phyloP scores from a whole-genome alignment of 1,140 invertebrate genomes.

The Drosophila pachea region DNA sequence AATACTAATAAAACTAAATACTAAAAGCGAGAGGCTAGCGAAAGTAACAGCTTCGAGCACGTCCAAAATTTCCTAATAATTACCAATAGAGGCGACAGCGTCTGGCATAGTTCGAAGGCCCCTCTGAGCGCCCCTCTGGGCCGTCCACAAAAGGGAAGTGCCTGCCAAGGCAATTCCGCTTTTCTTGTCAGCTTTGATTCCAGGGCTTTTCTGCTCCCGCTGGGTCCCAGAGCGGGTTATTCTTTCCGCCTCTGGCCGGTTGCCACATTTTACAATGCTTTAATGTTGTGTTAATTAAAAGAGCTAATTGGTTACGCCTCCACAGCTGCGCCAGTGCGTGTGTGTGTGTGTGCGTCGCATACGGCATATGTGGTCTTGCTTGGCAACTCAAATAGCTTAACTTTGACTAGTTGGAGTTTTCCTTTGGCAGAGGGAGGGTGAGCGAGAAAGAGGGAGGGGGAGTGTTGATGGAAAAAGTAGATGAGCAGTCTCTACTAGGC shows the following conservation, averaged over 20 bases:
- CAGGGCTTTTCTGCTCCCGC: conserved; percentile 14
- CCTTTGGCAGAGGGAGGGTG: neutral
- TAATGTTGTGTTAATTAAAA: conserved; percentile 69
- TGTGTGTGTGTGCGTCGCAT: conserved; percentile 6
- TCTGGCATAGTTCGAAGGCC: conserved; percentile 21
- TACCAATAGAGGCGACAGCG: conserved; percentile 55
- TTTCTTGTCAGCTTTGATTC: conserved; percentile 70
- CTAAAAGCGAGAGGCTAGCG: conserved; percentile 10
- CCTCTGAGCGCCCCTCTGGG: neutral
- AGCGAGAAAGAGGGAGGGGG: too few species aligned
- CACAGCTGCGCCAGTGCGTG: neutral
- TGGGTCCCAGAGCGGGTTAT: neutral
- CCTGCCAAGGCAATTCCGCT: conserved; percentile 32
- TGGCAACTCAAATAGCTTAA: conserved; percentile 2
- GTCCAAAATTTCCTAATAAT: conserved; percentile 49
- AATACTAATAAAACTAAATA: conserved; percentile 10
- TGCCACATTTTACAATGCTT: conserved; percentile 50
- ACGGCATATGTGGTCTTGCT: neutral
- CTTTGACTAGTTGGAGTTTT: neutral
- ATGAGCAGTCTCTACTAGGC: too few species aligned
- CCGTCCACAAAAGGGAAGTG: neutral
- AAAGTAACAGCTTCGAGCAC: conserved; percentile 22
- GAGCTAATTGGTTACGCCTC: conserved; percentile 56
- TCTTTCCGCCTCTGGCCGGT: conserved; percentile 1
- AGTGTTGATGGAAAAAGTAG: too few species aligned